Conservation (phyloP, 2,888 invertebrate genomes). For the Amphipyra tragopoginis region DNA sequence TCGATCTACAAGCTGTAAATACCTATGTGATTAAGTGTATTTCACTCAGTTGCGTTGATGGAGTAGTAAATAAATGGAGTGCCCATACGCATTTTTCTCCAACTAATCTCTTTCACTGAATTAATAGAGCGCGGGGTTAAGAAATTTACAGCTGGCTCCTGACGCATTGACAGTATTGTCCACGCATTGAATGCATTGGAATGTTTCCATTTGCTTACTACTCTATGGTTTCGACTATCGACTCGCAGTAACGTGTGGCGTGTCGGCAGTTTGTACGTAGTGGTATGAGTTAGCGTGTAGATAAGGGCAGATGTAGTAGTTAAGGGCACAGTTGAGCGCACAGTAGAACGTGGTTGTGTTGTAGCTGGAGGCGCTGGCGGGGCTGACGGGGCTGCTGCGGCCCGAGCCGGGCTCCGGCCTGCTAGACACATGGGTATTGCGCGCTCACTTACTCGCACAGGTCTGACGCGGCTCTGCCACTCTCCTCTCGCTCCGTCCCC, state of each 20-base stretch:
- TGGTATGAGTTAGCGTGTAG: slow-evolving; percentile 8
- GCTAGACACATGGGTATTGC: slow-evolving; percentile 90
- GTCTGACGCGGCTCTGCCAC: slow-evolving; percentile 83
- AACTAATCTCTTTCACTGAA: background rate
- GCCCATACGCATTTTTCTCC: background rate
- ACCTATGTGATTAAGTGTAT: background rate
- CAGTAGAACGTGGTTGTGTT: slow-evolving; percentile 78
- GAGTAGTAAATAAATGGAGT: slow-evolving; percentile 1
- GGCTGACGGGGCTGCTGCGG: slow-evolving; percentile 88
- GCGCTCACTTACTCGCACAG: slow-evolving; percentile 90
- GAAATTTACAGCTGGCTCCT: no score
- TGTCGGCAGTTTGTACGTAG: background rate
- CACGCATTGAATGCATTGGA: background rate
- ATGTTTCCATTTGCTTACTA: slow-evolving; percentile 9
- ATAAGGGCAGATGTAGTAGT: slow-evolving; percentile 11
- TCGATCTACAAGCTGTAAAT: slow-evolving; percentile 7
- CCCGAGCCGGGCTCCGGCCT: slow-evolving; percentile 85
- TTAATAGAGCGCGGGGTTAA: no score
- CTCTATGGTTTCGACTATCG: slow-evolving; percentile 13
- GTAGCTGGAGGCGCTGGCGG: slow-evolving; percentile 90
- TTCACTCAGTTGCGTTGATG: slow-evolving; percentile 5
- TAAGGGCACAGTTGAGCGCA: slow-evolving; percentile 42
- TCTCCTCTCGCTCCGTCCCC: slow-evolving; percentile 65
- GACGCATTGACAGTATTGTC: no score
- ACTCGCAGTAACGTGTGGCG: slow-evolving; percentile 2